These are phyloP conservation scores for Coranthus polyacanthus DNA, from an alignment of 2,797 vertebrate species.

Conservation along the genomic window DNA sequence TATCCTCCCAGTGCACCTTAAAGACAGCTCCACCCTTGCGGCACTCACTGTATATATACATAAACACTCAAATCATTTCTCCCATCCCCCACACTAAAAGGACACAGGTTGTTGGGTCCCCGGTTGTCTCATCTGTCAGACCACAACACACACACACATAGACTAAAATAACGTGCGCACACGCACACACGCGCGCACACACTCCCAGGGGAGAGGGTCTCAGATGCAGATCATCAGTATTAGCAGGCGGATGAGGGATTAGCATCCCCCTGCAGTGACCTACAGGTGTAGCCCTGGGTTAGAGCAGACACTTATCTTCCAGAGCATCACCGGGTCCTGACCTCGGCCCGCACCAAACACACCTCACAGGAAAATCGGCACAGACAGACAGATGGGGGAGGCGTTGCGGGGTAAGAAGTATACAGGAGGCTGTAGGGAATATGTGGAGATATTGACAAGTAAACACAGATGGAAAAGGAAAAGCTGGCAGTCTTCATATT, in stretches of 20 bases:
- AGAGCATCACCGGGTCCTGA: constrained; percentile 69
- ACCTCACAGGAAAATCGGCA: constrained; percentile 46
- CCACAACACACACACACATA: constrained; percentile 53
- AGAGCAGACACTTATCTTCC: constrained; percentile 85
- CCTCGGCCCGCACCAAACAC: constrained; percentile 38
- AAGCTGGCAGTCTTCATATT: background rate
- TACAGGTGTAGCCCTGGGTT: constrained; percentile 89
- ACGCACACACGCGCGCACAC: constrained; percentile 29
- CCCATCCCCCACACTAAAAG: constrained; percentile 47
- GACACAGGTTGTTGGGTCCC: constrained; percentile 81
- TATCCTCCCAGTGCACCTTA: constrained; percentile 70
- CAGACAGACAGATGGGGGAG: constrained; percentile 42
- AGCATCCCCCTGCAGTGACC: constrained; percentile 84
- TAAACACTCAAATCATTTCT: constrained; percentile 41
- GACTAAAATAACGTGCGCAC: constrained; percentile 36
- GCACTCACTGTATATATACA: constrained; percentile 25
- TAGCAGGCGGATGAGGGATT: constrained; percentile 84
- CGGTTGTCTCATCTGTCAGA: constrained; percentile 83
- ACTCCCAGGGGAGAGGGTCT: constrained; percentile 82
- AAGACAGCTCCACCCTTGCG: constrained; percentile 67
- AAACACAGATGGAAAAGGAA: constrained; percentile 2
- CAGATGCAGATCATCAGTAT: constrained; percentile 89
- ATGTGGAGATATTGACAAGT: constrained; percentile 18
- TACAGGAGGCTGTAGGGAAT: constrained; percentile 11
- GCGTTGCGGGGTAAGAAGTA: constrained; percentile 6